A percentile compares a stretch with the other conserved stretches of the same genome.
These are phyloP conservation scores for Drosophila subobscura DNA, from an alignment of 1,140 invertebrate genomes.

Conservation along the genomic window DNA sequence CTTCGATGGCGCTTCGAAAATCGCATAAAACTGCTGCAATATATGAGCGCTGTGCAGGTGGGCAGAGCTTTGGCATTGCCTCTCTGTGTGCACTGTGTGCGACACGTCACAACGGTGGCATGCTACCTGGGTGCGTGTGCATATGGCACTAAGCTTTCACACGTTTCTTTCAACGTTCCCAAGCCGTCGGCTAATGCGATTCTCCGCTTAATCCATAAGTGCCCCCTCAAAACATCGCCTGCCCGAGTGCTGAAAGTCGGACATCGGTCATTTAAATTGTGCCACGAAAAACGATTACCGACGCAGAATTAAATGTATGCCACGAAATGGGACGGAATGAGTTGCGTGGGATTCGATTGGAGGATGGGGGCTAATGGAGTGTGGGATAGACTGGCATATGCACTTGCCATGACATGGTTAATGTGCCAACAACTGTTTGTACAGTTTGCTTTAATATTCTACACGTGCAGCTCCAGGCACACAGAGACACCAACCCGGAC, in stretches of 20 bases:
- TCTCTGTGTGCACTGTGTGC: background rate
- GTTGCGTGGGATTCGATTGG: background rate
- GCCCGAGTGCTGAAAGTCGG: constrained; percentile 27
- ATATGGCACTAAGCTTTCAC: constrained; percentile 40
- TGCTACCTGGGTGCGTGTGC: constrained; percentile 11
- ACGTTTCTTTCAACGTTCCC: constrained; percentile 23
- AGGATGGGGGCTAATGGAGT: constrained; percentile 20
- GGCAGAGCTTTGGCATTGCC: background rate
- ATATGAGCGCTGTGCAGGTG: constrained; percentile 43
- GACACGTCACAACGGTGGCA: constrained; percentile 23
- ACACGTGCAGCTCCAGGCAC: constrained; percentile 39
- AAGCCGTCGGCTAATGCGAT: constrained; percentile 49
- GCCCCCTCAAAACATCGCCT: constrained; percentile 23
- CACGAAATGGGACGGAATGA: no score
- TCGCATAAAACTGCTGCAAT: constrained; percentile 53
- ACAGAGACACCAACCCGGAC: constrained; percentile 13
- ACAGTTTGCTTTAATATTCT: constrained; percentile 62
- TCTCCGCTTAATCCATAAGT: constrained; percentile 37
- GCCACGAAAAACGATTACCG: background rate
- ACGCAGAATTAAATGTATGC: no score
- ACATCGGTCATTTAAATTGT: constrained; percentile 73
- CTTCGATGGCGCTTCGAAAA: constrained; percentile 38
- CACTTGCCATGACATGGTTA: constrained; percentile 58
- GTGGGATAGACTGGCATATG: constrained; percentile 38
- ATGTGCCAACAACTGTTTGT: constrained; percentile 56